phyloP scores from a whole-genome alignment of 1,140 invertebrate genomes.

The Zaprionus davidi region DNA sequence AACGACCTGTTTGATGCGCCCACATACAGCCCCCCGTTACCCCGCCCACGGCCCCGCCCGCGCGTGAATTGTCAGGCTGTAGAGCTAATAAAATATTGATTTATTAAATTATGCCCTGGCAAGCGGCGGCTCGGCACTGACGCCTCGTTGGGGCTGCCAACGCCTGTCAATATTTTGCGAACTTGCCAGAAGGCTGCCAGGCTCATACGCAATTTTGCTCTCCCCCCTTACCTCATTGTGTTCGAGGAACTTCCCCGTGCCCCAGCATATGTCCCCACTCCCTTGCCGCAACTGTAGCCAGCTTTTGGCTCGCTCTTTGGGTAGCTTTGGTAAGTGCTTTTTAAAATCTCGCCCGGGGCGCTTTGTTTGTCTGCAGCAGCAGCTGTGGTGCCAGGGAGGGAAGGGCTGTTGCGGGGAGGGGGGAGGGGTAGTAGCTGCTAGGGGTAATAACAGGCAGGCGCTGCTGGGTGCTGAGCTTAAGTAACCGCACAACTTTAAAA shows the following conservation, averaged over 20 bases:
- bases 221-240: conserved; percentile 1
- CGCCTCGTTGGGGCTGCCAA: conserved; percentile 21
- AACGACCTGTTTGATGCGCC: conserved; percentile 36
- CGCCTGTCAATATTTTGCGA: conserved; percentile 75
- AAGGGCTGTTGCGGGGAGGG: not conserved
- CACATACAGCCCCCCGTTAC: not conserved
- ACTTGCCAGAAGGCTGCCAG: conserved; percentile 59
- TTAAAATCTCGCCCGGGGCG: conserved; percentile 73
- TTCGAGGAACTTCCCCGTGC: too few species aligned
- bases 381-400: conserved; percentile 46
- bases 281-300: conserved; percentile 1
- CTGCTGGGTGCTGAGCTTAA: conserved; percentile 40
- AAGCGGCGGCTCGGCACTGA: conserved; percentile 25
- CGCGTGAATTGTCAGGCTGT: conserved; percentile 16
- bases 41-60: not conserved
- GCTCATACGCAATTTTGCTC: conserved; percentile 13
- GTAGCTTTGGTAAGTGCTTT: conserved; percentile 75
- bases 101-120: conserved; percentile 70
- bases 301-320: conserved; percentile 19
- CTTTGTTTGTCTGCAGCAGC: conserved; percentile 73
- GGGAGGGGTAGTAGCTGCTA: not conserved
- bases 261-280: not conserved
- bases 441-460: conserved; percentile 36
- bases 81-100: conserved; percentile 80
- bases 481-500: conserved; percentile 80